A percentile compares a stretch with the other conserved stretches of the same genome.
These are phyloP conservation scores for Halichoeres trimaculatus DNA, from an alignment of 2,113 vertebrate species.

Conservation along the genomic window DNA sequence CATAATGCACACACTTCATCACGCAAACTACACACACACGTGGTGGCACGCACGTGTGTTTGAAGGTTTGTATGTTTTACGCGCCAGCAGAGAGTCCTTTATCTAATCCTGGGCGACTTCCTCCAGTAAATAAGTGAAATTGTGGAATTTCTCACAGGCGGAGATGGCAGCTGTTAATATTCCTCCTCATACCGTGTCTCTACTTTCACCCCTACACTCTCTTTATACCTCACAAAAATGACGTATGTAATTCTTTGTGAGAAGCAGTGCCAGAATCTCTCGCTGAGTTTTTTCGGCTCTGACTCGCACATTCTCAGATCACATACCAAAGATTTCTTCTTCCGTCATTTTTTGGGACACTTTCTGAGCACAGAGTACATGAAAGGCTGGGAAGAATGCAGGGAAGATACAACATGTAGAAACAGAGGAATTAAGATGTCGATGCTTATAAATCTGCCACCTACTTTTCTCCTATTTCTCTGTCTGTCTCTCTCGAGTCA, in stretches of 20 bases:
- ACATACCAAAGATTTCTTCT: constrained; percentile 7
- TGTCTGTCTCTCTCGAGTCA: constrained; percentile 26
- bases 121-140: constrained; percentile 37
- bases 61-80: constrained; percentile 14
- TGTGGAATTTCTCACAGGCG: constrained; percentile 11
- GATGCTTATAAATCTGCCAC: neutral
- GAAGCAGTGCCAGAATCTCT: neutral
- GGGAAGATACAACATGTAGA: constrained; percentile 9
- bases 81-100: constrained; percentile 8
- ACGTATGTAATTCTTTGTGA: constrained; percentile 12
- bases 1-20: constrained; percentile 11
- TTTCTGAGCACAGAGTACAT: neutral
- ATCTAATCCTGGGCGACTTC: constrained; percentile 28
- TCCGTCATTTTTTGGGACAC: neutral
- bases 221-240: constrained; percentile 1
- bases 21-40: neutral
- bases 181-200: constrained; percentile 11
- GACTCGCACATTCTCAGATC: neutral
- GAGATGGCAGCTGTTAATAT: constrained; percentile 7
- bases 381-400: neutral
- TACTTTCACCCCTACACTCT: constrained; percentile 5
- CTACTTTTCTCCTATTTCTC: neutral
- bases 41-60: neutral
- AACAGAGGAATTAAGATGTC: constrained; percentile 5
- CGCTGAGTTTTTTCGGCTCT: constrained; percentile 4